These are phyloP conservation scores for Isotomurus palustris DNA, from an alignment of 2,888 invertebrate genomes.

Conservation along the genomic window DNA sequence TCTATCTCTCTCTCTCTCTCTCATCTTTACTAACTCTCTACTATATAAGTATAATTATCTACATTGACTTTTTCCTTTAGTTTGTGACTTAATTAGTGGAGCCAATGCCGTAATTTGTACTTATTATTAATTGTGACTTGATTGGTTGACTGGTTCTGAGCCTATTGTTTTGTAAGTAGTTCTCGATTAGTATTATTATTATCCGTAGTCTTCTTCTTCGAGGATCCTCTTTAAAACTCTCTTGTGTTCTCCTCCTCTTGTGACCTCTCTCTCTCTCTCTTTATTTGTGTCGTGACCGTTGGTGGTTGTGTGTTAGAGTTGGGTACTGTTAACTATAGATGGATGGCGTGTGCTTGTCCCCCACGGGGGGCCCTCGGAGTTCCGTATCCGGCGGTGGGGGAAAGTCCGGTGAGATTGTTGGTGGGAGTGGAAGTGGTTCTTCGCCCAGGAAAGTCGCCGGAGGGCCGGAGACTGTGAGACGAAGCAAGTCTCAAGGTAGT, in stretches of 20 bases:
- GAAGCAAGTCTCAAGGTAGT: slow-evolving; percentile 93
- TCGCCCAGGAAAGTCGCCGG: slow-evolving; percentile 46
- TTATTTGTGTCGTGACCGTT: slow-evolving; percentile 13
- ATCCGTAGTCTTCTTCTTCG: too few species aligned
- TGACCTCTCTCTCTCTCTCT: slow-evolving; percentile 6
- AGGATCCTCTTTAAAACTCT: too few species aligned
- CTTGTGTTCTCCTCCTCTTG: slow-evolving; percentile 8
- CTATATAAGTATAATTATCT: too few species aligned
- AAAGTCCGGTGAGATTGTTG: slow-evolving; percentile 35
- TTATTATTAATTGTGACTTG: slow-evolving; percentile 8
- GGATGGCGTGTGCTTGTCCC: slow-evolving; percentile 71
- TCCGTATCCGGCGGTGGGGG: slow-evolving; percentile 40
- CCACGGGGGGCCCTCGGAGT: slow-evolving; percentile 50
- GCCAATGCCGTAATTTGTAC: slow-evolving; percentile 35
- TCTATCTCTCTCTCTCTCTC: too few species aligned
- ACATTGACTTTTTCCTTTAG: too few species aligned
- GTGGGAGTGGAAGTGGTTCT: slow-evolving; percentile 47
- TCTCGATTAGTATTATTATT: too few species aligned
- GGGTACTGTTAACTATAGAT: slow-evolving; percentile 61
- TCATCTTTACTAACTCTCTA: slow-evolving; percentile 13
- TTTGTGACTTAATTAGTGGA: too few species aligned
- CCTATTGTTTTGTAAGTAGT: background rate
- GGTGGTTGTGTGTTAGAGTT: slow-evolving; percentile 19
- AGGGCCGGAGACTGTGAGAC: slow-evolving; percentile 69
- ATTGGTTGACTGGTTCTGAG: slow-evolving; percentile 7